phyloP scores from a whole-genome alignment of 2,888 invertebrate genomes.

The Hofmannophila pseudospretella region DNA sequence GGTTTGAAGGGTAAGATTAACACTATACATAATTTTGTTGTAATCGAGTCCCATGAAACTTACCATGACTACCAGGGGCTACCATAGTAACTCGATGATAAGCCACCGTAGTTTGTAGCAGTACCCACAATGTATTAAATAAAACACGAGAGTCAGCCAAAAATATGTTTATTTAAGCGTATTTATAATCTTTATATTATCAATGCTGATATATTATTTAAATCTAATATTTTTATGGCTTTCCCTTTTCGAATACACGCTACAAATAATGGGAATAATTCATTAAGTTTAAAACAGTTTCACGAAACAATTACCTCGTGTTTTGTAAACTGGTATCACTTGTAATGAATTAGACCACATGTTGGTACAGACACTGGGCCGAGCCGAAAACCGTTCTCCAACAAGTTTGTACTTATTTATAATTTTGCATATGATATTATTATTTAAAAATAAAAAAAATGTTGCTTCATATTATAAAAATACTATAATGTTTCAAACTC shows the following conservation, averaged over 20 bases:
- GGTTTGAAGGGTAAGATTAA: too few species aligned
- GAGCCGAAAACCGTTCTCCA: conserved; percentile 48
- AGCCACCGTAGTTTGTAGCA: too few species aligned
- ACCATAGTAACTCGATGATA: too few species aligned
- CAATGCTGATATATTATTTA: conserved; percentile 77
- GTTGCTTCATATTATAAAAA: conserved; percentile 65
- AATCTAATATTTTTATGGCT: conserved; percentile 70
- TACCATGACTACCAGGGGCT: too few species aligned
- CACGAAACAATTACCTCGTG: too few species aligned
- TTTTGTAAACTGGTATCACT: conserved; percentile 29
- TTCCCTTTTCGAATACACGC: conserved; percentile 53
- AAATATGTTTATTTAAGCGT: conserved; percentile 80
- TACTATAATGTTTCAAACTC: conserved; percentile 65
- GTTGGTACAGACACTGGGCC: conserved; percentile 57
- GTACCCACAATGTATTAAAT: too few species aligned
- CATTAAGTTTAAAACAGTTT: conserved; percentile 39
- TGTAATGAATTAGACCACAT: conserved; percentile 40
- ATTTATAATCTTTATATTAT: conserved; percentile 77
- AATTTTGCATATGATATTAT: conserved; percentile 43
- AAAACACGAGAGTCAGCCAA: conserved; percentile 68
- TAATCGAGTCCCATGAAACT: too few species aligned
- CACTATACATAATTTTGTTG: too few species aligned
- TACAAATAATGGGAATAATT: conserved; percentile 43
- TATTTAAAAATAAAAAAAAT: conserved; percentile 48
- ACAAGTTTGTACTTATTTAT: conserved; percentile 69